Base-by-base conservation (phyloP, 2,797 vertebrate genomes). In the Euthynnus affinis region DNA sequence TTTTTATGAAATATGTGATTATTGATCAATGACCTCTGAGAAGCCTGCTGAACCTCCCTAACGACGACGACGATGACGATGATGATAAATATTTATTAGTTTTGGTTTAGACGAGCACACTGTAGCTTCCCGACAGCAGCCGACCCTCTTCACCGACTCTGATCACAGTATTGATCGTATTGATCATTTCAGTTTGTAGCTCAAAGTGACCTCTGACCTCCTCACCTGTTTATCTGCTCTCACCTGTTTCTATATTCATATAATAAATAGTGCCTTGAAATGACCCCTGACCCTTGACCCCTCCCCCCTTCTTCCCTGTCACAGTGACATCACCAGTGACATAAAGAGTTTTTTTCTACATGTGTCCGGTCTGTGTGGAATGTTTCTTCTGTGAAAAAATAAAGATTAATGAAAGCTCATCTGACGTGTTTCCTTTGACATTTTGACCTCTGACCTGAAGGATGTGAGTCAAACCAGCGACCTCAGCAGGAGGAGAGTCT, bases 221-320 rank as follows among this genome's bases (percentile, higher is more conserved):
- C 63, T 67, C 71, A 46, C 29, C 51, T 69, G 52, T 58, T 57
- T 23, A 62, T 40, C 23, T 71, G 23, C 25, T 62, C 64, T 80
- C 72, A 79, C 66, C 49, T 68, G 49, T 87, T 82, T 81, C 61
- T 77, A 68, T 76, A 49, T 82, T 64, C 76, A 58, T 68, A 75
- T 76, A 42, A 87, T 78, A 77, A 90, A 85, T 89, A 94, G 94
- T 95, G 94, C 94, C 94, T 95, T 95, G 87, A 91, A 86, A 87
- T 29, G 29, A 72, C 20, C 71, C 56, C 29, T 42, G 71, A 27
- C 72, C 69, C 77, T 40, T 9, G 29, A 72, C 20, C 71, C 56
- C 29, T 42, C 46, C 0, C 17, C n/a, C 34, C 65, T 52, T 23
- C 46, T 40, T 9, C 6, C 34, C 56, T 65, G 75, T 81, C 76